phyloP scores from a whole-genome alignment of 2,113 vertebrate species.

The Murina feae region DNA sequence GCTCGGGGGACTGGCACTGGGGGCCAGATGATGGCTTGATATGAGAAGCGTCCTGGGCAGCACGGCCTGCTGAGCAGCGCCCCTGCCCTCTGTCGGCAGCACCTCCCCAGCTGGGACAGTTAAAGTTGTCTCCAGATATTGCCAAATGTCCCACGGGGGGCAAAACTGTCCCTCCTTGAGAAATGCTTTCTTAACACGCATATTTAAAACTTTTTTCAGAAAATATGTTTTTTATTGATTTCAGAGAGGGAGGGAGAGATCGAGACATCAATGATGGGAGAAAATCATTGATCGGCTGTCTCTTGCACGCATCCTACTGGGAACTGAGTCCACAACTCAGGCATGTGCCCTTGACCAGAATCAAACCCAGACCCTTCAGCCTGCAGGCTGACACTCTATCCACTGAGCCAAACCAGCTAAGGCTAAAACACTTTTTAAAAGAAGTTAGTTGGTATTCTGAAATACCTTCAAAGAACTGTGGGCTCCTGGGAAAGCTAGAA shows the following conservation, averaged over 20 bases:
- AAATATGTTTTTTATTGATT: too few relatives aligned
- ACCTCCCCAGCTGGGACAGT: background rate
- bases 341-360: too few relatives aligned
- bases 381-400: too few relatives aligned
- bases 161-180: background rate
- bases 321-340: too few relatives aligned
- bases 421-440: background rate
- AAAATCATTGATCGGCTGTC: too few relatives aligned
- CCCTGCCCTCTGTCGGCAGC: background rate
- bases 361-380: too few relatives aligned
- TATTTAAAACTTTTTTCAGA: background rate
- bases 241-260: too few relatives aligned
- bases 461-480: background rate
- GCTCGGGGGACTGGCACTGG: too few relatives aligned
- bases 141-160: background rate
- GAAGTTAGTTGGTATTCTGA: background rate
- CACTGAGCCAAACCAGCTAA: too few relatives aligned
- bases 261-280: too few relatives aligned
- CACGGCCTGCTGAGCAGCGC: background rate
- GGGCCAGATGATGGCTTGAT: too few relatives aligned
- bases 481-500: background rate
- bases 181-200: background rate
- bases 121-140: background rate
- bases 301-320: too few relatives aligned
- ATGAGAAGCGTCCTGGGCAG: accelerated